Base-by-base conservation (phyloP, 2,797 vertebrate species). In the Argya squamiceps region DNA sequence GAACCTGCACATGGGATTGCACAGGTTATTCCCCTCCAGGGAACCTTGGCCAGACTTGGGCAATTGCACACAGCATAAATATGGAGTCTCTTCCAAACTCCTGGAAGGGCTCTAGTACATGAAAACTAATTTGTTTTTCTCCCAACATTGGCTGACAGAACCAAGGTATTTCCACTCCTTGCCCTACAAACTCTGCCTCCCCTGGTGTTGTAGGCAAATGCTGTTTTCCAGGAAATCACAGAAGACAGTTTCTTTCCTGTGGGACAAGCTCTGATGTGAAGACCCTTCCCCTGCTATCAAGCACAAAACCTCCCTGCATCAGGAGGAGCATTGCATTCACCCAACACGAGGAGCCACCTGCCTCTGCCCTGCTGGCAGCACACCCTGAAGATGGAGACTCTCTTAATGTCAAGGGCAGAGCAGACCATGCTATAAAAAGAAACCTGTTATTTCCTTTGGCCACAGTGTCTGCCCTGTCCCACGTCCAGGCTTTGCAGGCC, bases 321-420 rank as follows among this genome's bases (percentile, higher is more conserved):
- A 91, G 76, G n/a, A 69, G 14, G 5, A 76, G 46, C 59, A 79
- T 56, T 82, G 34, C 1, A 0, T 29, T 68, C 9, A 23, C 22
- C 22, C 52, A 73, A 60, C 32, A 47, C 19, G 6, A 39, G 76
- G 36, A 89, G 22, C 43, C 53, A 78, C 86, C 65, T 92, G 77
- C 74, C 71, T 64, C 67, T 60, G 68, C 49, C 49, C 16, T 26
- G 32, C 30, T 93, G 92, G 78, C 87, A 93, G 71, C 23, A 79
- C 78, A 62, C 10, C 64, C 81, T 62, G 79, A 89, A 89, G 95
- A 89, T 16, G 3, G 23, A 76, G 67, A 53, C 47, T 63, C 62
- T 81, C 75, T 83, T 73, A 93, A 96, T 89, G 92, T 94, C 96
- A 97, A 96, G 93, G 94, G 70, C 86, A 96, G 70, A 73, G 1